Evolutionary conservation across 2,113 vertebrate species (phyloP).

Genomic region (Chaenocephalus aceratus): DNA sequence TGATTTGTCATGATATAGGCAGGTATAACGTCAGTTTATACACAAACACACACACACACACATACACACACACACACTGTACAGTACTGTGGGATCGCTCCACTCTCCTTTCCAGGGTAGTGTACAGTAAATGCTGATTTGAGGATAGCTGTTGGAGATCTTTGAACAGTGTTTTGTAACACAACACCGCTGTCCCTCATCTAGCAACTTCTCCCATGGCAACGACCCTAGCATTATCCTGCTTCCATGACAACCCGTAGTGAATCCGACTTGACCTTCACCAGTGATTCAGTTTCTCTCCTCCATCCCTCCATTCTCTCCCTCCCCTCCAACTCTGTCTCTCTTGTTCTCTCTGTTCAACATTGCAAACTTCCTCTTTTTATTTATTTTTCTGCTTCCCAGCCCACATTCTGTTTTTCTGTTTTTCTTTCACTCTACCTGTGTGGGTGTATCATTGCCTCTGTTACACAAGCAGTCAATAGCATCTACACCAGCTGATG

Average conservation of each 20-base stretch:
- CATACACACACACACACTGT: conserved; percentile 7
- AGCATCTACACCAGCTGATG: conserved; percentile 59
- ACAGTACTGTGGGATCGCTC: conserved; percentile 38
- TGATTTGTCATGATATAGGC: conserved; percentile 36
- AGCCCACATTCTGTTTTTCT: conserved; percentile 59
- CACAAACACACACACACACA: neutral
- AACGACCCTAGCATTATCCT: conserved; percentile 76
- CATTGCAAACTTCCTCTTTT: conserved; percentile 53
- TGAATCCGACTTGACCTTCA: conserved; percentile 81
- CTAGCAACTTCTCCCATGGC: conserved; percentile 75
- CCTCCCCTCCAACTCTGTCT: conserved; percentile 60
- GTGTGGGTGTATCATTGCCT: conserved; percentile 69
- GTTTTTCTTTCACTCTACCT: conserved; percentile 39
- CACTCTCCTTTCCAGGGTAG: conserved; percentile 24
- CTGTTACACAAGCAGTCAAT: conserved; percentile 75
- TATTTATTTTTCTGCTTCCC: conserved; percentile 24
- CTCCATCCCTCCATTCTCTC: conserved; percentile 70
- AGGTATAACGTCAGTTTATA: conserved; percentile 34
- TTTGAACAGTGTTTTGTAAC: conserved; percentile 57
- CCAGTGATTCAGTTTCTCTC: conserved; percentile 73
- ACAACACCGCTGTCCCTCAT: conserved; percentile 54
- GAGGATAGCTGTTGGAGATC: conserved; percentile 50
- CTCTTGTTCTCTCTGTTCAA: conserved; percentile 55
- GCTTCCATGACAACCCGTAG: conserved; percentile 81
- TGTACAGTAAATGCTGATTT: conserved; percentile 45